Conservation (phyloP, 2,888 invertebrate genomes). For the Leptopilina drosophilae region DNA sequence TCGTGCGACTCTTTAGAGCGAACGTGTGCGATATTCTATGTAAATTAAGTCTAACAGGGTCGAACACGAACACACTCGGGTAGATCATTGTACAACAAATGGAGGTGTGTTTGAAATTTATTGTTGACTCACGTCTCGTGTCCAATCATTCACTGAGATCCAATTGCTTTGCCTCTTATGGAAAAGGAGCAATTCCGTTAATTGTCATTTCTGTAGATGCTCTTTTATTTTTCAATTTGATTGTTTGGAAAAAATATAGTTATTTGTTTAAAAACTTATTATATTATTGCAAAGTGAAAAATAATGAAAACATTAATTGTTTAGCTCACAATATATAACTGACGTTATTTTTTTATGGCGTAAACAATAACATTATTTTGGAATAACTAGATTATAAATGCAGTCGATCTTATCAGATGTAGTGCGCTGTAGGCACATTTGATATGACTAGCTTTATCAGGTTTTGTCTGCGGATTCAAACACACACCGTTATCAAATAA, state of each 20-base stretch:
- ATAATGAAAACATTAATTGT: no score
- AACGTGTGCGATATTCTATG: neutral
- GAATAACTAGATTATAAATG: neutral
- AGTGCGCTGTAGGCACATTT: neutral
- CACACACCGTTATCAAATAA: neutral
- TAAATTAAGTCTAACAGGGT: constrained; percentile 13
- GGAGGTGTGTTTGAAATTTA: constrained; percentile 32
- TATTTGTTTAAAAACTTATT: no score
- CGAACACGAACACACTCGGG: neutral
- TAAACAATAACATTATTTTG: neutral
- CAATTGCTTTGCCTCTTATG: neutral
- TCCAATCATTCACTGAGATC: neutral
- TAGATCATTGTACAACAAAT: constrained; percentile 24
- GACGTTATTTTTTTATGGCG: no score
- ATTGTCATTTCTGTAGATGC: neutral
- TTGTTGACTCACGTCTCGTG: constrained; percentile 9
- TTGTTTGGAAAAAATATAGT: no score
- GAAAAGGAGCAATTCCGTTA: neutral
- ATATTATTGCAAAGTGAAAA: no score
- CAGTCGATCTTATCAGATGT: neutral
- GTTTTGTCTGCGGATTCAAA: neutral
- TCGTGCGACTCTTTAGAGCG: neutral
- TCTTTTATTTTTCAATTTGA: no score
- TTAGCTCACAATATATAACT: no score
- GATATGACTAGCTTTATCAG: constrained; percentile 4